Evolutionary conservation across 2,888 invertebrate genomes (phyloP).

Genomic region (Eilema depressum): DNA sequence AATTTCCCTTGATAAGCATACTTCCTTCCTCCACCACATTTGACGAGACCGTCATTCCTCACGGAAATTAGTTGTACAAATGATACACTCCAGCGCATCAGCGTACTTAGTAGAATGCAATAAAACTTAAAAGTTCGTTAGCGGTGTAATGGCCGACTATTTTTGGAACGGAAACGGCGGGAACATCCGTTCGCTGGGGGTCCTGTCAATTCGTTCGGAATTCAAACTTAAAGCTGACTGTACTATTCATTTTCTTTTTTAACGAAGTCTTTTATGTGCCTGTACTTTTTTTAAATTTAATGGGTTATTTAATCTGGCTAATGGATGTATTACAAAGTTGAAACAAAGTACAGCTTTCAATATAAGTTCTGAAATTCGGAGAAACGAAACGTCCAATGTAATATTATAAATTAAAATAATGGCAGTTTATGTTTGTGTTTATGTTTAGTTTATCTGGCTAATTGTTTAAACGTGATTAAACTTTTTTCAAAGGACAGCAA

Average conservation of each 20-base stretch:
- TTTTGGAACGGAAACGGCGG: slow-evolving; percentile 63
- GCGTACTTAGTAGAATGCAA: slow-evolving; percentile 36
- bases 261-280: not conserved
- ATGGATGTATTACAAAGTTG: too few species aligned
- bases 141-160: slow-evolving; percentile 61
- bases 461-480: not conserved
- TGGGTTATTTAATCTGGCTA: not conserved
- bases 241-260: slow-evolving; percentile 5
- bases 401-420: too few species aligned
- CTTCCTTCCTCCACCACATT: slow-evolving; percentile 13
- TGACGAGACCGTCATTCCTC: slow-evolving; percentile 11
- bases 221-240: slow-evolving; percentile 31
- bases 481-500: not conserved
- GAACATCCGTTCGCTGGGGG: slow-evolving; percentile 71
- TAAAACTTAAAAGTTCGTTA: slow-evolving; percentile 57
- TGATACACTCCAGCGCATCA: slow-evolving; percentile 30
- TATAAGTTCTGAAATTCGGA: too few species aligned
- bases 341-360: too few species aligned
- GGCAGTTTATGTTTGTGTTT: too few species aligned
- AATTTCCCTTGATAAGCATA: slow-evolving; percentile 8
- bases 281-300: not conserved
- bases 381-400: too few species aligned
- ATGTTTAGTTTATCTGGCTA: too few species aligned
- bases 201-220: slow-evolving; percentile 57
- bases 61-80: slow-evolving; percentile 25